Base-by-base conservation (phyloP, 2,888 invertebrate genomes). In the Tribolium freemani region DNA sequence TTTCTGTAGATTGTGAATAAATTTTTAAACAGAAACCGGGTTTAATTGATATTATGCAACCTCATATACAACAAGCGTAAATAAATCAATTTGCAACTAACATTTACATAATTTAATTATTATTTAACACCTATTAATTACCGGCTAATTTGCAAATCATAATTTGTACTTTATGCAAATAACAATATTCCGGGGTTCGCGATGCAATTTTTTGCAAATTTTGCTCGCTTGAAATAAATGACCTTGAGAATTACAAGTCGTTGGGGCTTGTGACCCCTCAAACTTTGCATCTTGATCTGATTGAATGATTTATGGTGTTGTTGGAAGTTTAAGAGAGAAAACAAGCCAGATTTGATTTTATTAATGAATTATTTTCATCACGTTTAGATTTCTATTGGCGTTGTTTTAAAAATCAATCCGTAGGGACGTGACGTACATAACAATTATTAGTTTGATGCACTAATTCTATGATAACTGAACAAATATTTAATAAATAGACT, bases 401-500 rank as follows among this genome's bases (percentile, higher is more conserved):
- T 57, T 38, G 38, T 16, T 57, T 54, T 11, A 20, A 8, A 54
- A 6, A 44, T 57, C n/a, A 11, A 26, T 16, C 2, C 1, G 9
- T 10, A 3, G 13, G 11, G 20, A 57, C 57, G 16, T 57, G 38
- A 57, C 16, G 38, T 44, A 6, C 31, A 57, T 57, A 57, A 54
- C 30, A 54, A 54, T 54, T 31, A 54, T 26, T 31, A 54, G 31
- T 51, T 51, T 51, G 51, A 51, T 51, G 51, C 51, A 51, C 51
- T 58, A 8, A 38, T 56, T 56, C 58, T 26, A 26, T 61, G 53
- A 54, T 64, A 30, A 38, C 26, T n/a, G 64, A 31, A 26, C 60
- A 60, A 63, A 63, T 31, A 50, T 51, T 31, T 13, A 50, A 31
- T 38, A 51, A 67, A 68, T 68, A 26, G 68, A 26, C 58, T 58